Evolutionary conservation across 2,797 vertebrate genomes (phyloP).

Genomic region (Danio choprae): DNA sequence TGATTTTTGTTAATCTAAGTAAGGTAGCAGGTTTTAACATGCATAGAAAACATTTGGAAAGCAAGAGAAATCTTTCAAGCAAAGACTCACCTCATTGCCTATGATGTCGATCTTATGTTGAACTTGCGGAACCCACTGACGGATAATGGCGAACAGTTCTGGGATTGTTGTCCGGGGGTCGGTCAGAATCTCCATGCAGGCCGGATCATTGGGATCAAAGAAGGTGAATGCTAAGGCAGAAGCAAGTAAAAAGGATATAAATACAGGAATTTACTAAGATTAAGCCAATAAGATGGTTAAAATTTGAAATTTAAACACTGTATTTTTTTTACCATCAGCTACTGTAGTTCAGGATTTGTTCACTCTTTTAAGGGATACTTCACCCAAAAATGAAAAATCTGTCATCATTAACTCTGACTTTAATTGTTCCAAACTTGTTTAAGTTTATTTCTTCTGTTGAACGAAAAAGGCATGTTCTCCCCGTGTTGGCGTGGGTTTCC

Average conservation of each 20-base stretch:
- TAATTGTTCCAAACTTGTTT: no score
- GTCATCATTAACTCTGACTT: no score
- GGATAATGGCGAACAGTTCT: constrained; percentile 89
- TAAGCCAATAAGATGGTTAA: background rate
- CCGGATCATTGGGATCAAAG: constrained; percentile 92
- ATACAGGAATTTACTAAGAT: background rate
- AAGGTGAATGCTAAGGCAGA: constrained; percentile 86
- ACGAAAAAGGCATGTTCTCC: no score
- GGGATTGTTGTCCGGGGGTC: constrained; percentile 87
- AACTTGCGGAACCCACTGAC: constrained; percentile 94
- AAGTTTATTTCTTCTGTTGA: no score
- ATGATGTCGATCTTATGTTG: constrained; percentile 94
- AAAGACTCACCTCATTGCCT: constrained; percentile 83
- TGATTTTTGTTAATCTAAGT: background rate
- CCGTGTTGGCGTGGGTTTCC: no score
- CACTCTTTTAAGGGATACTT: no score
- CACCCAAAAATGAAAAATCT: no score
- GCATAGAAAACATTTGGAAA: no score
- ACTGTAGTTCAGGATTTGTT: background rate
- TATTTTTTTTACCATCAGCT: no score
- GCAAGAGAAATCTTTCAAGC: background rate
- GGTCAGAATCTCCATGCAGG: constrained; percentile 87
- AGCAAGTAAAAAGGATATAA: background rate
- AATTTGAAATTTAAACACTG: no score
- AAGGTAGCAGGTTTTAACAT: no score